These are phyloP conservation scores for Anarsia innoxiella DNA, from an alignment of 2,888 invertebrate species.

Conservation along the genomic window DNA sequence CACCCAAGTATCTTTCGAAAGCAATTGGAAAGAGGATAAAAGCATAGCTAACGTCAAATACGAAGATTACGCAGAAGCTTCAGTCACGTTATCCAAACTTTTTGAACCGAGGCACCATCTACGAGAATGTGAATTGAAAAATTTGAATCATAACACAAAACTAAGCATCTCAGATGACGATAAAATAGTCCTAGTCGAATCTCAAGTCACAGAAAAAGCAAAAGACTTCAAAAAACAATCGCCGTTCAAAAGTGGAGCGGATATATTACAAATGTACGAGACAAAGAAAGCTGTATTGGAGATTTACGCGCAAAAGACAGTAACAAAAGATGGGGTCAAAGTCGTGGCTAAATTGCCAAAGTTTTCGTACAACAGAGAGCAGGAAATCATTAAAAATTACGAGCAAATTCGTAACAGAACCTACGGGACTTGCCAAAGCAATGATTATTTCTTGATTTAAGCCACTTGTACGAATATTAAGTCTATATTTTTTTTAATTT, in stretches of 20 bases:
- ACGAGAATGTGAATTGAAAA: not conserved
- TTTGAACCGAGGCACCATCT: too few species aligned
- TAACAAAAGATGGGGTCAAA: slow-evolving; percentile 29
- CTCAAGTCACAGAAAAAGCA: not conserved
- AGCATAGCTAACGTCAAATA: too few species aligned
- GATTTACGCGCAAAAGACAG: slow-evolving; percentile 46
- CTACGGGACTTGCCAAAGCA: too few species aligned
- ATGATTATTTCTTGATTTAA: too few species aligned
- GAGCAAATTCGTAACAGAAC: slow-evolving; percentile 8
- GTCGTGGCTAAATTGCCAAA: slow-evolving; percentile 51
- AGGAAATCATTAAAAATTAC: slow-evolving; percentile 27
- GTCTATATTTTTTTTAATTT: too few species aligned
- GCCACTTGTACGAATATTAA: too few species aligned
- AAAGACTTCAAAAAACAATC: slow-evolving; percentile 6
- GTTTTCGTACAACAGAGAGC: slow-evolving; percentile 39
- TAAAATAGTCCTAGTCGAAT: slow-evolving; percentile 26
- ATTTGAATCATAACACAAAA: slow-evolving; percentile 15
- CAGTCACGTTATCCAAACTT: too few species aligned
- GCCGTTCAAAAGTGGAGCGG: slow-evolving; percentile 22
- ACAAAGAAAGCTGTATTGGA: slow-evolving; percentile 58
- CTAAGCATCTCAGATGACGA: slow-evolving; percentile 31
- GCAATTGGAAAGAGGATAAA: too few species aligned
- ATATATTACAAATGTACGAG: slow-evolving; percentile 51
- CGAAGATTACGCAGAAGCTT: too few species aligned
- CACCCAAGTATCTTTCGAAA: too few species aligned